Evolutionary conservation across 92 coral and sea anemone species (phyloP).

Genomic region (Epizoanthus fatuus): DNA sequence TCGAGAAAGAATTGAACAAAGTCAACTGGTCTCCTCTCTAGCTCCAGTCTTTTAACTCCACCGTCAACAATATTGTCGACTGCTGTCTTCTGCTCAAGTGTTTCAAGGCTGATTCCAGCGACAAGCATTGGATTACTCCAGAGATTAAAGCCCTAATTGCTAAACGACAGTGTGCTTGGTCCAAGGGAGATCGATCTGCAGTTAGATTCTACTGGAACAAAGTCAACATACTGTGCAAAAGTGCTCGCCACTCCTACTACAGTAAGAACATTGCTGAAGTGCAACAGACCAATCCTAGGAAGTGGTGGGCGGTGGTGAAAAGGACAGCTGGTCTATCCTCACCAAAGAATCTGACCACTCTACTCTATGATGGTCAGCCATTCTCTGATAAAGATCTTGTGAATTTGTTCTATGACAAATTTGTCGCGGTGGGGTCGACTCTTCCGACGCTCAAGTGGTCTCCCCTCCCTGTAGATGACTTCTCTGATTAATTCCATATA

Average conservation of each 20-base stretch:
- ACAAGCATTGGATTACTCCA: conserved; percentile 38
- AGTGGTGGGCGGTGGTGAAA: conserved; percentile 16
- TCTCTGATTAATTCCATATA: no score
- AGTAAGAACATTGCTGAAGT: conserved; percentile 31
- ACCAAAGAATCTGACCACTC: no score
- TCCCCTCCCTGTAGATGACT: no score
- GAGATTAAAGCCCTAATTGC: conserved; percentile 16
- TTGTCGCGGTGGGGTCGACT: no score
- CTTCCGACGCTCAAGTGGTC: no score
- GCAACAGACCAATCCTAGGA: neutral
- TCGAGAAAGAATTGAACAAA: neutral
- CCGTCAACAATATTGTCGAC: no score
- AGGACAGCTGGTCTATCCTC: no score
- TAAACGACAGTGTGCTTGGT: conserved; percentile 29
- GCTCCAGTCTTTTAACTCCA: no score
- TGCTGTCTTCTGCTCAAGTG: conserved; percentile 5
- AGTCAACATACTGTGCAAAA: conserved; percentile 28
- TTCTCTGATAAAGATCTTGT: no score
- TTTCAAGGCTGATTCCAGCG: conserved; percentile 27
- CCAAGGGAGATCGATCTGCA: conserved; percentile 14
- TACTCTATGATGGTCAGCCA: no score
- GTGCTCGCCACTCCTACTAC: conserved; percentile 1
- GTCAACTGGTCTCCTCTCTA: conserved; percentile 27
- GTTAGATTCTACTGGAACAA: conserved; percentile 28
- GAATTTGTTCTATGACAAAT: no score